phyloP scores from a whole-genome alignment of 2,797 vertebrate genomes.

The Gobio occitaniae region DNA sequence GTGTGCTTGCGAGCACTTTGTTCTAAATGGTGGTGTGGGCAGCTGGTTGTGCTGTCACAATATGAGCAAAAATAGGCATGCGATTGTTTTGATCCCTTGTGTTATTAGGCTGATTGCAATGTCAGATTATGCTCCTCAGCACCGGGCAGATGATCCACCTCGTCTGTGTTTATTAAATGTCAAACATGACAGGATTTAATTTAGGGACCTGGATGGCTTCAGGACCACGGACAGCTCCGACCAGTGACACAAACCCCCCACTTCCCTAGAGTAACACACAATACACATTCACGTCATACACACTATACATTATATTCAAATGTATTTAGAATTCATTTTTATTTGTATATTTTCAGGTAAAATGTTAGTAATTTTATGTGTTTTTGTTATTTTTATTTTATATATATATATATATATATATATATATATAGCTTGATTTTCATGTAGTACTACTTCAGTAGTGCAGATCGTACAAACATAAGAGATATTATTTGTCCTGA shows the following conservation, averaged over 20 bases:
- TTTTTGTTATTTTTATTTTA: too few relatives aligned
- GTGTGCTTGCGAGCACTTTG: not conserved
- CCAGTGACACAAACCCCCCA: not conserved
- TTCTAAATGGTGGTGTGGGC: not conserved
- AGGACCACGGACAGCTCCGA: slow-evolving; percentile 11
- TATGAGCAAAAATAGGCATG: not conserved
- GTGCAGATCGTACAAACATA: too few relatives aligned
- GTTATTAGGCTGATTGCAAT: not conserved
- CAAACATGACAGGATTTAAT: not conserved
- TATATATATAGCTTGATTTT: too few relatives aligned
- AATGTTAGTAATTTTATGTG: too few relatives aligned
- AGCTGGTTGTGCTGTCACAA: not conserved
- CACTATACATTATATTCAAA: not conserved
- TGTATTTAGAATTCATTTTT: not conserved
- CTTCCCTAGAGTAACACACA: not conserved
- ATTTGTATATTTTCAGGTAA: not conserved
- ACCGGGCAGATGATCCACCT: not conserved
- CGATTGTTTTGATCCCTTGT: not conserved
- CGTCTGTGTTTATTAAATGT: not conserved
- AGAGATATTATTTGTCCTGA: too few relatives aligned
- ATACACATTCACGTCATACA: not conserved
- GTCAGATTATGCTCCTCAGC: not conserved
- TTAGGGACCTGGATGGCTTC: not conserved
- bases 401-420: too few relatives aligned
- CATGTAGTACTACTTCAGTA: too few relatives aligned